Percentiles rank a stretch among this genome's conserved stretches.
phyloP scores from a whole-genome alignment of 2,797 vertebrate species.

The Meda fulgida region DNA sequence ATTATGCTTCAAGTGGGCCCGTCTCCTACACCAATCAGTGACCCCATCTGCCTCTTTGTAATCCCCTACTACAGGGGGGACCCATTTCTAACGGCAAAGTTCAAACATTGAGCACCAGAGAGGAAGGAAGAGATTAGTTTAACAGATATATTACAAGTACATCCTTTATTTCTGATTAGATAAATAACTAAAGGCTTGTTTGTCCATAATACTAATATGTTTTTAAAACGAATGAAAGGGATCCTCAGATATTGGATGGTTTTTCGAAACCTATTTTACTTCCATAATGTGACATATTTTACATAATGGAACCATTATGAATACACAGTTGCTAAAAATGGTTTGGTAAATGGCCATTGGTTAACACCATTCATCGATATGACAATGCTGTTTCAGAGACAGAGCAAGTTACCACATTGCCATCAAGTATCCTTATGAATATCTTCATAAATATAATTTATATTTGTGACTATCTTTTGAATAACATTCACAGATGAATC shows the following conservation, averaged over 20 bases:
- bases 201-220: conserved; percentile 61
- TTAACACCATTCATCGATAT: background rate
- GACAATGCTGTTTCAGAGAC: background rate
- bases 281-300: background rate
- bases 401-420: background rate
- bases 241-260: conserved; percentile 9
- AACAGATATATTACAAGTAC: conserved; percentile 13
- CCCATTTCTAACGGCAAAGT: conserved; percentile 67
- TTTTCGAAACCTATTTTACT: conserved; percentile 3
- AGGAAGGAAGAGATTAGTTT: conserved; percentile 23
- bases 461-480: background rate
- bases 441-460: background rate
- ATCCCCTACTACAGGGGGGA: conserved; percentile 50
- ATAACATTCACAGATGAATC: background rate
- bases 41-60: conserved; percentile 70
- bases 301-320: background rate
- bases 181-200: conserved; percentile 57
- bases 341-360: background rate
- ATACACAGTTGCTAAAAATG: background rate
- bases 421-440: background rate
- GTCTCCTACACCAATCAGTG: conserved; percentile 78
- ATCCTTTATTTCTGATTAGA: conserved; percentile 29
- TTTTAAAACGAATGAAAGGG: conserved; percentile 10
- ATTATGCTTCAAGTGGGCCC: conserved; percentile 79
- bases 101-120: conserved; percentile 49